phyloP scores from a whole-genome alignment of 1,140 invertebrate genomes.

The Bombus vancouverensis region DNA sequence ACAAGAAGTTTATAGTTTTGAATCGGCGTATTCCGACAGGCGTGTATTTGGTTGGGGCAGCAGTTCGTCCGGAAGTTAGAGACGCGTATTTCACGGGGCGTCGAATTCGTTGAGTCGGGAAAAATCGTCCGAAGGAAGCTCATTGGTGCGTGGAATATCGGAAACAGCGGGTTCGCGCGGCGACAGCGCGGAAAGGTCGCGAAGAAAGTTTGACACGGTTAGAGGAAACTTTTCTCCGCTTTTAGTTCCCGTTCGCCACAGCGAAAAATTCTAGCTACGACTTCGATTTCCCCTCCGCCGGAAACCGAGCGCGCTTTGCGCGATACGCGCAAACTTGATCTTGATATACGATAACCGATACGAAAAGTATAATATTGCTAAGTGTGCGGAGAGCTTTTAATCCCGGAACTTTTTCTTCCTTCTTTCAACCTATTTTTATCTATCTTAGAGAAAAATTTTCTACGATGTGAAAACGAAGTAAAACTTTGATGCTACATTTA shows the following conservation, averaged over 20 bases:
- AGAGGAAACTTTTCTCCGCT: constrained; percentile 15
- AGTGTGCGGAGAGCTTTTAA: neutral
- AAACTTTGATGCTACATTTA: too few relatives aligned
- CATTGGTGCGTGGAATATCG: constrained; percentile 30
- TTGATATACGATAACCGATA: neutral
- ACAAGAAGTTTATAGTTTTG: neutral
- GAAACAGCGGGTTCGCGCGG: constrained; percentile 12
- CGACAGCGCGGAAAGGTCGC: constrained; percentile 33
- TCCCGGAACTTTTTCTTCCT: neutral
- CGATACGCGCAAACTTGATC: neutral
- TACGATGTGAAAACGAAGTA: neutral
- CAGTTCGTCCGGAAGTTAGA: constrained; percentile 11
- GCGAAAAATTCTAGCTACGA: neutral
- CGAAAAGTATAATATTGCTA: neutral
- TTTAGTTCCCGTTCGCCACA: neutral
- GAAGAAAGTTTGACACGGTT: constrained; percentile 35
- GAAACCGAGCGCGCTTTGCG: neutral
- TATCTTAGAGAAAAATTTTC: neutral
- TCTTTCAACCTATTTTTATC: neutral
- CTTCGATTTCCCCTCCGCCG: neutral
- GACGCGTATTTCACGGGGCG: constrained; percentile 32
- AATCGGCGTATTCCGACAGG: neutral
- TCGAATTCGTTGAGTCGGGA: constrained; percentile 28
- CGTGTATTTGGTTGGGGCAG: neutral
- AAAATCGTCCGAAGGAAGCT: constrained; percentile 25